phyloP scores from a whole-genome alignment of 2,888 invertebrate species.

The Cerastis rubricosa region DNA sequence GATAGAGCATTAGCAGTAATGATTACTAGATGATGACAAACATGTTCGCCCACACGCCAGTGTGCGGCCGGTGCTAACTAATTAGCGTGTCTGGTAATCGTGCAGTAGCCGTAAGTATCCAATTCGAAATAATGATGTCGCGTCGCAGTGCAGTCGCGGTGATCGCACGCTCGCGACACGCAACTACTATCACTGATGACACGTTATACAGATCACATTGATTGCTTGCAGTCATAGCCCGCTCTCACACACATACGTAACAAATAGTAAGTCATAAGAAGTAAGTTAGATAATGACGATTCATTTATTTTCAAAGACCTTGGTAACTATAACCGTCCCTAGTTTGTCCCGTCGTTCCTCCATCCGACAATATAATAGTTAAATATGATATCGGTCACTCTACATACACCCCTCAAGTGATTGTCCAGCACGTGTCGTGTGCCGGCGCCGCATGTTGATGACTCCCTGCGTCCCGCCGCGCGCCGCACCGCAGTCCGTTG shows the following conservation, averaged over 20 bases:
- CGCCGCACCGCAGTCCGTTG: background rate
- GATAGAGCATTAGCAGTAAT: constrained; percentile 4
- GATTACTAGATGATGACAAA: background rate
- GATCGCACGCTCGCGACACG: background rate
- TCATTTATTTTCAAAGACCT: background rate
- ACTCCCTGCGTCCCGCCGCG: background rate
- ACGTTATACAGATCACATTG: background rate
- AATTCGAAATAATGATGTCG: constrained; percentile 35
- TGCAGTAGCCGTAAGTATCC: constrained; percentile 28
- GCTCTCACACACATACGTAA: background rate
- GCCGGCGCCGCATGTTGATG: background rate
- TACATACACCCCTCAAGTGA: too few species aligned
- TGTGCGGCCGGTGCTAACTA: constrained; percentile 1
- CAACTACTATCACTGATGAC: background rate
- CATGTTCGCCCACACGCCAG: too few species aligned
- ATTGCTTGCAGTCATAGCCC: background rate
- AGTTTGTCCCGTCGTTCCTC: background rate
- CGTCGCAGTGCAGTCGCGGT: background rate
- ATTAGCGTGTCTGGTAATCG: constrained; percentile 22
- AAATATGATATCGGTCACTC: background rate
- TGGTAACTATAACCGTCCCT: background rate
- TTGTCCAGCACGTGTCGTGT: background rate
- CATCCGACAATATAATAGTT: background rate
- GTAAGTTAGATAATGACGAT: background rate
- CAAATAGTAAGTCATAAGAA: background rate